Conservation (phyloP, 1,140 invertebrate genomes). For the Bombus impatiens region DNA sequence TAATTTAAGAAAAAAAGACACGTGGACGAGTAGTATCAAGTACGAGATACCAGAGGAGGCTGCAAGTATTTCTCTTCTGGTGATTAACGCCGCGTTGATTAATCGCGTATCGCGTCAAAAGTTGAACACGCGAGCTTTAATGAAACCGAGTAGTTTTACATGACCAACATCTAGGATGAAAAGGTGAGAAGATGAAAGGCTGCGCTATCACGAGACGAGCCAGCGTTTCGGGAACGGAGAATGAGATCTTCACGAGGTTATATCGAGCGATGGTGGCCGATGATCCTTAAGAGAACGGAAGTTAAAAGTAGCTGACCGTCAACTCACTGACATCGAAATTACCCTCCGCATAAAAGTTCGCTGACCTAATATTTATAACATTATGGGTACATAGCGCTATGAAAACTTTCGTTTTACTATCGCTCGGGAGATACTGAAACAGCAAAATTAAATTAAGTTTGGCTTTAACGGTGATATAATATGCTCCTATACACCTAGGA, state of each 20-base stretch:
- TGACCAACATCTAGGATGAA: constrained; percentile 23
- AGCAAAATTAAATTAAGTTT: not conserved
- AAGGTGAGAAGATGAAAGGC: constrained; percentile 43
- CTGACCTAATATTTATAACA: constrained; percentile 39
- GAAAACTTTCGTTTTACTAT: constrained; percentile 3
- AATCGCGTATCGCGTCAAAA: constrained; percentile 36
- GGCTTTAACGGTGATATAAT: too few relatives aligned
- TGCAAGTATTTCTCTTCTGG: constrained; percentile 1
- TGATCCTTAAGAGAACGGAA: constrained; percentile 36
- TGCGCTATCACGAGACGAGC: not conserved
- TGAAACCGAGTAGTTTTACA: constrained; percentile 32
- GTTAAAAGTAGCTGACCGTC: constrained; percentile 40
- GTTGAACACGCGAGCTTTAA: constrained; percentile 26
- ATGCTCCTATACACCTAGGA: too few relatives aligned
- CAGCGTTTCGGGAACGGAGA: not conserved
- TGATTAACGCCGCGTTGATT: constrained; percentile 46
- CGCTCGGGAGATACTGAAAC: not conserved
- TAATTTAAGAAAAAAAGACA: not conserved
- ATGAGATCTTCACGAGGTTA: constrained; percentile 40
- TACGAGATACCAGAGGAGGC: not conserved
- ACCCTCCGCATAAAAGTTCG: constrained; percentile 35
- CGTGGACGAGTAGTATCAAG: not conserved
- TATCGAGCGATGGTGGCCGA: not conserved
- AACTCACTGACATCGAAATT: constrained; percentile 39
- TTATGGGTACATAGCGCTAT: not conserved